Conservation (phyloP, 2,888 invertebrate genomes). For the Drosophila hamatofila region DNA sequence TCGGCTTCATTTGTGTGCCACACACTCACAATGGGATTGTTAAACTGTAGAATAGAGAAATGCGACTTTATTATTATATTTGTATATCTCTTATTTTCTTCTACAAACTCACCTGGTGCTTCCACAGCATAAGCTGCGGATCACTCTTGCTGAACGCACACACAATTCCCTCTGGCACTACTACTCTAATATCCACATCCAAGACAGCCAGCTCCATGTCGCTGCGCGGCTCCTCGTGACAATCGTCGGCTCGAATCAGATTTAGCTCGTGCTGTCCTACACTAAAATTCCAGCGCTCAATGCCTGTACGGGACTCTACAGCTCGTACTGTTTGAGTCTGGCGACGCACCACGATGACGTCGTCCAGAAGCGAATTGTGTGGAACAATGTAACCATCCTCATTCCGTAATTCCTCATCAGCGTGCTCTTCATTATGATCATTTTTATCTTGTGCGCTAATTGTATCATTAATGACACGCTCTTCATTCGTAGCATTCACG, state of each 20-base stretch:
- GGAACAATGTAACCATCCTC: conserved; percentile 60
- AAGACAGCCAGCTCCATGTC: conserved; percentile 81
- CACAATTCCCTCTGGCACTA: conserved; percentile 90
- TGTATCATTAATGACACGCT: conserved; percentile 55
- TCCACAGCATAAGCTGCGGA: conserved; percentile 89
- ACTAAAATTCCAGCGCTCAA: conserved; percentile 98
- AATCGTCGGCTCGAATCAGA: conserved; percentile 86
- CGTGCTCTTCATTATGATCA: conserved; percentile 9
- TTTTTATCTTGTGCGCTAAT: conserved; percentile 39
- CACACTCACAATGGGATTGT: conserved; percentile 93
- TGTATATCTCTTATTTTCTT: background rate
- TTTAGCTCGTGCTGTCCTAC: conserved; percentile 95
- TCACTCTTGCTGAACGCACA: conserved; percentile 88
- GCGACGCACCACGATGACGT: conserved; percentile 92
- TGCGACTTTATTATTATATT: background rate
- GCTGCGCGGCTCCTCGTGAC: conserved; percentile 82
- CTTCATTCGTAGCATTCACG: conserved; percentile 88
- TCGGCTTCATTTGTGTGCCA: conserved; percentile 91
- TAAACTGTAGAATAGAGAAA: conserved; percentile 87
- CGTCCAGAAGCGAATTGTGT: conserved; percentile 84
- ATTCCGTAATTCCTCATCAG: conserved; percentile 53
- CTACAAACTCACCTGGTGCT: conserved; percentile 88
- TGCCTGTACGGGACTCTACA: conserved; percentile 93
- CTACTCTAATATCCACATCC: conserved; percentile 88
- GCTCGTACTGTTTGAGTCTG: conserved; percentile 95